phyloP scores from a whole-genome alignment of 2,797 vertebrate genomes.

The Liasis olivaceus region DNA sequence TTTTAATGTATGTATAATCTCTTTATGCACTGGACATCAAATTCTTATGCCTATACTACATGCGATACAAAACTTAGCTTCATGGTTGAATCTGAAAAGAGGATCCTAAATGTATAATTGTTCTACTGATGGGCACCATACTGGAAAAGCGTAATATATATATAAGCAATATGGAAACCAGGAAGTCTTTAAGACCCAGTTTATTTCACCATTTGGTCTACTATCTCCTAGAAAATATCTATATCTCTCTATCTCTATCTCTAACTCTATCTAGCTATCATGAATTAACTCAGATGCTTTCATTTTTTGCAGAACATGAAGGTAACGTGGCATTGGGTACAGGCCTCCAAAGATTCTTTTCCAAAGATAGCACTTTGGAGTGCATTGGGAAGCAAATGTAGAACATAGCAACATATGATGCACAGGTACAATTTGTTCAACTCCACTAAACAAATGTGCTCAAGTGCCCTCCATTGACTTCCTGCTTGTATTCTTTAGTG shows the following conservation, averaged over 20 bases:
- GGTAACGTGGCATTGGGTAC: background rate
- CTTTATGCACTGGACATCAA: background rate
- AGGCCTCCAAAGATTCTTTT: too few species aligned
- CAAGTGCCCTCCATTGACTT: background rate
- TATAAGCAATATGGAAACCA: background rate
- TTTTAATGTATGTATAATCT: background rate
- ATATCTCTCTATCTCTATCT: background rate
- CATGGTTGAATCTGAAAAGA: background rate
- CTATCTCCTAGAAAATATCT: background rate
- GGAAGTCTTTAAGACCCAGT: background rate
- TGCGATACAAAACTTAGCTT: background rate
- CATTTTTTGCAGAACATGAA: constrained; percentile 22
- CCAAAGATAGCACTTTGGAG: too few species aligned
- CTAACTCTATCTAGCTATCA: background rate
- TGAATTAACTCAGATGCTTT: constrained; percentile 1
- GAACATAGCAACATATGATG: background rate
- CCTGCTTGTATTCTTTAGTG: constrained; percentile 28
- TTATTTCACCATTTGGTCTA: background rate
- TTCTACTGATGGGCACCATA: background rate
- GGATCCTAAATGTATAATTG: background rate
- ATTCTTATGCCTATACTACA: background rate
- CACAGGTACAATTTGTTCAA: constrained; percentile 1
- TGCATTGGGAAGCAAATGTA: constrained; percentile 8
- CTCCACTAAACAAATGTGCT: background rate
- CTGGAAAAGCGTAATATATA: background rate